Conservation (phyloP, 1,140 invertebrate genomes). For the Chrysoperla carnea region DNA sequence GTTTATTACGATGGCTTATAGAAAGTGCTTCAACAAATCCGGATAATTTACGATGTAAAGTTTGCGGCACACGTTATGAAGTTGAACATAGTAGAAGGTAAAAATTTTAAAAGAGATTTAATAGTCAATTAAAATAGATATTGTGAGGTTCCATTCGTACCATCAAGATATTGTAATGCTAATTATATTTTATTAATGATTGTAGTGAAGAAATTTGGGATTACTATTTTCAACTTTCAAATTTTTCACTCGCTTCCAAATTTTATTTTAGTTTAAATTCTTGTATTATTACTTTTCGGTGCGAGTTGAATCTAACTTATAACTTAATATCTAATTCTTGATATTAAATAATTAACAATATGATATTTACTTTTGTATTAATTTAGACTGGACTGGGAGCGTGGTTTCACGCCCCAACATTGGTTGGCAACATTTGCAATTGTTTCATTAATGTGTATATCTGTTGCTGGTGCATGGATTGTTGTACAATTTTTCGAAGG, state of each 20-base stretch:
- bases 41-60: conserved; percentile 40
- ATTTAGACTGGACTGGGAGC: conserved; percentile 54
- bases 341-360: too few species aligned
- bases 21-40: conserved; percentile 25
- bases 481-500: conserved; percentile 61
- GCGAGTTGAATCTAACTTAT: too few species aligned
- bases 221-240: too few species aligned
- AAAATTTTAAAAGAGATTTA: too few species aligned
- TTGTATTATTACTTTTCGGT: too few species aligned
- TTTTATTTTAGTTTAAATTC: too few species aligned
- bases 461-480: conserved; percentile 62
- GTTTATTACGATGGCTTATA: conserved; percentile 74
- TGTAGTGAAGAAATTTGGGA: too few species aligned
- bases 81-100: conserved; percentile 45
- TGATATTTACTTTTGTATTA: background rate
- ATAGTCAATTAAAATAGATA: conserved; percentile 4
- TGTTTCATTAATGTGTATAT: conserved; percentile 55
- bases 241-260: too few species aligned
- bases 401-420: conserved; percentile 59
- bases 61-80: conserved; percentile 59
- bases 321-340: too few species aligned
- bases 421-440: conserved; percentile 47
- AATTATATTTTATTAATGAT: too few species aligned
- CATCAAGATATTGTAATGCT: too few species aligned
- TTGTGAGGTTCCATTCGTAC: background rate